Conservation (phyloP, 2,797 vertebrate species). For the Sparidentex hasta region DNA sequence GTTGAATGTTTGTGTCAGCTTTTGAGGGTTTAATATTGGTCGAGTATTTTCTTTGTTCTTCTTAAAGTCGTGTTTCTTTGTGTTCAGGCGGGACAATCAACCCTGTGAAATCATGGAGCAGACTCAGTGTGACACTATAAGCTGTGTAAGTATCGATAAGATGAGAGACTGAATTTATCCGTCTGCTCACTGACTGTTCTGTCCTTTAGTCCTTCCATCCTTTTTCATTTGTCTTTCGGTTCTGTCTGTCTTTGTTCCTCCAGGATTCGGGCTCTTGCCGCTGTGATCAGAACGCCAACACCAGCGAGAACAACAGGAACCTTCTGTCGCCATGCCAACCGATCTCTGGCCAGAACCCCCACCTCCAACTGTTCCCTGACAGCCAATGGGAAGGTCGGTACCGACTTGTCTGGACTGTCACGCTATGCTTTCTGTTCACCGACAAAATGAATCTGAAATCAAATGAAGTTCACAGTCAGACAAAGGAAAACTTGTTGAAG, state of each 20-base stretch:
- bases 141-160: constrained; percentile 75
- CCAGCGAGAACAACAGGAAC: constrained; percentile 74
- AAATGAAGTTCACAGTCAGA: background rate
- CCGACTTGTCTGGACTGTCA: background rate
- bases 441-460: background rate
- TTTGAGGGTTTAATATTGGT: too few species aligned
- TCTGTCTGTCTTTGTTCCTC: background rate
- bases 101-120: constrained; percentile 80
- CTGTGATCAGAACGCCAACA: constrained; percentile 87
- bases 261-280: constrained; percentile 68
- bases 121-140: constrained; percentile 69
- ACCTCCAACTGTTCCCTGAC: constrained; percentile 81
- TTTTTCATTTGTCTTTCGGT: background rate
- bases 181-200: background rate
- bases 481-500: background rate
- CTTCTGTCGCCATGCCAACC: constrained; percentile 69
- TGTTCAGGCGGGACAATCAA: constrained; percentile 81
- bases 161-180: too few species aligned
- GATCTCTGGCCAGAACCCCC: constrained; percentile 64
- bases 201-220: background rate
- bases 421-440: background rate
- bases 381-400: constrained; percentile 80
- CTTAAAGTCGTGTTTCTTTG: constrained; percentile 10
- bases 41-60: too few species aligned
- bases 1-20: too few species aligned